These are phyloP conservation scores for Rallus crepitans DNA, from an alignment of 2,797 vertebrate genomes.

Conservation along the genomic window DNA sequence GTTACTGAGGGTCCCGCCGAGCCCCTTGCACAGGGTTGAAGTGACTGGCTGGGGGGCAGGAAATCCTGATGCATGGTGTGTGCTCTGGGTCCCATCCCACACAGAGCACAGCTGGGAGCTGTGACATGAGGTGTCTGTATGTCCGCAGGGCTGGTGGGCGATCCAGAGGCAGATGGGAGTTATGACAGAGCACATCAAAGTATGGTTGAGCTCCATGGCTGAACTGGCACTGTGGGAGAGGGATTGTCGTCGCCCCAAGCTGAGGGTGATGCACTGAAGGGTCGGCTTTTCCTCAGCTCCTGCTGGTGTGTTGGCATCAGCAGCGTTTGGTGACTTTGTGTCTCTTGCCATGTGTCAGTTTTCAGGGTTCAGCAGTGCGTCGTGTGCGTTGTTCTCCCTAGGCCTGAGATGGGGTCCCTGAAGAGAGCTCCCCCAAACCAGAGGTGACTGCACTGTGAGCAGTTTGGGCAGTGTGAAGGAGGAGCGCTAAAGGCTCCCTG, in stretches of 20 bases:
- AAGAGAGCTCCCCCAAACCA: not conserved
- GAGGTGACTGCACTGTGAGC: not conserved
- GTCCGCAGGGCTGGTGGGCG: not conserved
- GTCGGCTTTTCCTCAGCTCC: not conserved
- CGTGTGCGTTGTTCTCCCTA: not conserved
- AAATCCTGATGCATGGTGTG: fast-evolving
- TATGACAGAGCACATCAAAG: too few species aligned
- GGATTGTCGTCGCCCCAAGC: not conserved
- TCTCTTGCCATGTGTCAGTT: not conserved
- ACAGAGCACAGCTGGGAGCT: not conserved
- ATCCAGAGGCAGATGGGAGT: not conserved
- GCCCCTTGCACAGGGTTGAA: not conserved
- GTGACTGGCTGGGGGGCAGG: not conserved
- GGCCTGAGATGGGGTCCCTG: not conserved
- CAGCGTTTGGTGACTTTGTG: not conserved
- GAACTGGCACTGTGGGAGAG: not conserved
- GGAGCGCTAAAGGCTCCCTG: too few species aligned
- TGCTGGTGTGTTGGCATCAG: not conserved
- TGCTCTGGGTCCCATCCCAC: not conserved
- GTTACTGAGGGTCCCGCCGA: fast-evolving
- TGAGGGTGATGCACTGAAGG: not conserved
- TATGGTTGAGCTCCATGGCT: not conserved
- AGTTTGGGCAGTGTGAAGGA: not conserved
- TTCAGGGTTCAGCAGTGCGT: not conserved
- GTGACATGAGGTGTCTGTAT: too few species aligned